Evolutionary conservation across 2,797 vertebrate species (phyloP), one percentile per base, ranked within the genome.

Genomic region (Myotis pilosus): DNA sequence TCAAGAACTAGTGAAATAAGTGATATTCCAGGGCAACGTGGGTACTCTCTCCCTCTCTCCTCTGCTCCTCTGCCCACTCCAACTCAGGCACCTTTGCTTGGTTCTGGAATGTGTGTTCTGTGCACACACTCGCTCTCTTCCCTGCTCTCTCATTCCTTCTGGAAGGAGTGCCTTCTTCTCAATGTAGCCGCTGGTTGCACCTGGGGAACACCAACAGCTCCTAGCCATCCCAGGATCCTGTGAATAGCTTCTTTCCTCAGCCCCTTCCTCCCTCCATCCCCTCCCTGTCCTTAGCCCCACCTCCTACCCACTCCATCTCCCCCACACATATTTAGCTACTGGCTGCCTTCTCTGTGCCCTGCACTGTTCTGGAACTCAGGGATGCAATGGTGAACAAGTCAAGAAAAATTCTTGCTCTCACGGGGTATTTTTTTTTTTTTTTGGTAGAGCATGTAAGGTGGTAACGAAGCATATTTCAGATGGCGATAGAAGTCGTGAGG

Each of bases 121-220:
- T 72, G 4, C 38, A 2, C 33, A 6, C 15, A 0, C 11, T 4
- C 16, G 0, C 38, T 41, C 13, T n/a, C 36, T 36, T 28, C 74
- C 49, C 22, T 68, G 36, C 33, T 30, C 33, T 30, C 28, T 38
- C 6, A 3, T 16, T 15, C 8, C 28, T 68, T 84, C 53, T 8
- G 17, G 23, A 9, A 36, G 22, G 15, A 17, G 7, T 7, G 6
- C 64, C 38, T 64, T 49, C 68, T 75, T 44, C 36, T 44, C 9
- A 87, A 36, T 33, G 8, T 33, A 66, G 33, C 8, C 49, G 38
- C 57, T 0, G 62, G 66, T 12, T 53, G 17, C 30, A 17, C 23
- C 75, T 69, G 44, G 57, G 28, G 20, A 22, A 53, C 28, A 28
- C 36, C 68, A 55, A 0, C 10, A 19, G 13, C 38, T 66, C 22